Base-by-base conservation (phyloP, 2,888 invertebrate genomes). In the Empis livida region DNA sequence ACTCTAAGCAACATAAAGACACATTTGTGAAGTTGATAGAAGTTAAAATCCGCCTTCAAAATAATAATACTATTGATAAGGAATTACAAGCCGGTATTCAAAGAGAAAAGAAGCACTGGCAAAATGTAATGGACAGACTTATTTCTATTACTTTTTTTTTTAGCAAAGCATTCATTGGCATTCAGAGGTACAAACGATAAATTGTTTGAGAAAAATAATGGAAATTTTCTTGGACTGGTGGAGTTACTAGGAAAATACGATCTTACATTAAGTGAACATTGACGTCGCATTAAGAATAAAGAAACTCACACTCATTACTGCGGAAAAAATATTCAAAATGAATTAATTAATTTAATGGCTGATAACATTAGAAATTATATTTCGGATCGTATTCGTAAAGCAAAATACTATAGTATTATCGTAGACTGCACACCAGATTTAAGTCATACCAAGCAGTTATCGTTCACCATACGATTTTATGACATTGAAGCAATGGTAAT, bases 271-370 rank as follows among this genome's bases (percentile, higher is more conserved):
- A 31, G 10, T 43, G 43, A 43, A 15, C 43, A 32, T 43, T 15
- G 32, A 15, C 43, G 43, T 10, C 6, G 32, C 8, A 32, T 31
- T 8, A 9, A 16, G 11, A 16, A 14, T 5, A n/a, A 43, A 43
- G 35, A 43, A 31, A 43, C 15, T 31, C 31, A 32, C 16, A 17
- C 16, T 32, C 43, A 43, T 31, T 43, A 43, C 10, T 43, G 43
- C 16, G 31, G 11, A 43, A 43, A 31, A 43, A 43, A n/a, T 43
- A 43, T 43, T 10, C 32, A 43, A 43, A 43, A 31, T 16, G 43
- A 43, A 43, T 15, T 32, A 15, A 43, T 43, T 23, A 27, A 14
- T 14, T n/a, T 14, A 42, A 9, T 27, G 27, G 27, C 9, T 27
- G 27, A 23, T 14, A 23, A 5, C n/a, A 42, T 14, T 27, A 42